These are phyloP conservation scores for Choloepus didactylus DNA, from an alignment of 2,797 vertebrate genomes.

Conservation along the genomic window DNA sequence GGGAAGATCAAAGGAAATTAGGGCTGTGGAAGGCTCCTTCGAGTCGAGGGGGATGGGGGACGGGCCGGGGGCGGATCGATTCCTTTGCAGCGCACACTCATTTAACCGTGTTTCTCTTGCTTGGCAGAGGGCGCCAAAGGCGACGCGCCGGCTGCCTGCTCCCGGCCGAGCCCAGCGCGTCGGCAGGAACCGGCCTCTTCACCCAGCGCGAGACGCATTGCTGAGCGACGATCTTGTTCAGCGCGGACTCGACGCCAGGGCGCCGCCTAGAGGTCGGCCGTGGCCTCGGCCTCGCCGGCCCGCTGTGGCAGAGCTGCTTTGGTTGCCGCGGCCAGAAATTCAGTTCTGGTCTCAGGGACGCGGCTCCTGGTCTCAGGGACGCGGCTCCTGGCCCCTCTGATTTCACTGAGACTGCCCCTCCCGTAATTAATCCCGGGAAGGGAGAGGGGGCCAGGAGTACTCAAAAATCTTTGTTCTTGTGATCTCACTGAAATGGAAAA, in stretches of 20 bases:
- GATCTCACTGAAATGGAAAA: neutral
- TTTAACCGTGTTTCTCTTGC: conserved; percentile 77
- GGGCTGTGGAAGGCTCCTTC: conserved; percentile 9
- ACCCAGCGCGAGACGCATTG: conserved; percentile 27
- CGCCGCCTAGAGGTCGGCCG: conserved; percentile 90
- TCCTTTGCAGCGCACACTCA: conserved; percentile 29
- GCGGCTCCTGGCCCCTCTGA: conserved; percentile 13
- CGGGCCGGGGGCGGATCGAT: neutral
- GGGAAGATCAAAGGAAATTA: conserved; percentile 58
- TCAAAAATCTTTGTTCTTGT: conserved; percentile 42
- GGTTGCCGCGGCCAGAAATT: conserved; percentile 80
- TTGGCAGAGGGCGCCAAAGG: conserved; percentile 83
- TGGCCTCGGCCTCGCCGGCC: conserved; percentile 70
- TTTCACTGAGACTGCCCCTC: conserved; percentile 44
- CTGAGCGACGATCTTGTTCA: conserved; percentile 75
- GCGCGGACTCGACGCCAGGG: conserved; percentile 85
- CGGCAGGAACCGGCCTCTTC: conserved; percentile 68
- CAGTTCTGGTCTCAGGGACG: conserved; percentile 56
- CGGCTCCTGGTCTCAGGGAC: conserved; percentile 55
- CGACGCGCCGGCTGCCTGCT: conserved; percentile 66
- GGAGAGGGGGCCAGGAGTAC: neutral
- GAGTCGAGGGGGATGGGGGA: neutral
- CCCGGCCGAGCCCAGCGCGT: conserved; percentile 64
- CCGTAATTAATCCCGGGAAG: neutral
- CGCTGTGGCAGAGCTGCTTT: conserved; percentile 77